Percentiles rank a stretch among this genome's conserved stretches.
phyloP scores from a whole-genome alignment of 2,113 vertebrate species.

The Gila orcuttii region DNA sequence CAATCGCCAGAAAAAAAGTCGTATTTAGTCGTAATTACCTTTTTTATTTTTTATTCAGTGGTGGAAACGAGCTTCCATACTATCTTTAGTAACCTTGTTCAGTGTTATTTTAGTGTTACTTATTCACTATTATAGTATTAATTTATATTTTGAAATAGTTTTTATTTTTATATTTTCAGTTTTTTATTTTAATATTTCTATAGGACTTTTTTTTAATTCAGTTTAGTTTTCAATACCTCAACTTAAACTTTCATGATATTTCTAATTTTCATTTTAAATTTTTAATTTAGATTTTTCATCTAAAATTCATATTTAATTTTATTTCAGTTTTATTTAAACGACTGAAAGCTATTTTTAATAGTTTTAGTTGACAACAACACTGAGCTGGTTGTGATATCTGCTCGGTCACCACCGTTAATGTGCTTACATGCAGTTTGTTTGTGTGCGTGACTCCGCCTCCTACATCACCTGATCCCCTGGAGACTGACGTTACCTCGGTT shows the following conservation, averaged over 20 bases:
- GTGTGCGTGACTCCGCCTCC: not conserved
- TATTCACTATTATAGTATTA: not conserved
- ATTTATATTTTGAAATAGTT: not conserved
- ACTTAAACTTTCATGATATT: not conserved
- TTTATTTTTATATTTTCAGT: too few species aligned
- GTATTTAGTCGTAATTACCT: too few species aligned
- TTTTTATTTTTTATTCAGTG: too few species aligned
- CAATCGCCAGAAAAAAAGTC: too few species aligned
- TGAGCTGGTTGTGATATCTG: not conserved
- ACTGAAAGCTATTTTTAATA: not conserved
- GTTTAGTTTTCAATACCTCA: too few species aligned
- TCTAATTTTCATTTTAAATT: not conserved
- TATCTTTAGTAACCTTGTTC: not conserved
- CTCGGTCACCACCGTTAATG: not conserved
- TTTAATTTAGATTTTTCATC: not conserved
- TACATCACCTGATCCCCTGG: conserved; percentile 23
- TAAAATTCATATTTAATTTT: not conserved
- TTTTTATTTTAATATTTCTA: too few species aligned
- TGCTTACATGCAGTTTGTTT: conserved; percentile 1
- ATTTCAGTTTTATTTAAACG: not conserved
- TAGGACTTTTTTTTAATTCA: too few species aligned
- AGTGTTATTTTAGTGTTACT: not conserved
- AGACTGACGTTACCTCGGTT: conserved; percentile 66
- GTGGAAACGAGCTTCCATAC: too few species aligned
- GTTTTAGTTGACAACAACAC: not conserved